These are phyloP conservation scores for Lepidochitona cinerea DNA, from an alignment of 2,888 invertebrate genomes.

Conservation along the genomic window DNA sequence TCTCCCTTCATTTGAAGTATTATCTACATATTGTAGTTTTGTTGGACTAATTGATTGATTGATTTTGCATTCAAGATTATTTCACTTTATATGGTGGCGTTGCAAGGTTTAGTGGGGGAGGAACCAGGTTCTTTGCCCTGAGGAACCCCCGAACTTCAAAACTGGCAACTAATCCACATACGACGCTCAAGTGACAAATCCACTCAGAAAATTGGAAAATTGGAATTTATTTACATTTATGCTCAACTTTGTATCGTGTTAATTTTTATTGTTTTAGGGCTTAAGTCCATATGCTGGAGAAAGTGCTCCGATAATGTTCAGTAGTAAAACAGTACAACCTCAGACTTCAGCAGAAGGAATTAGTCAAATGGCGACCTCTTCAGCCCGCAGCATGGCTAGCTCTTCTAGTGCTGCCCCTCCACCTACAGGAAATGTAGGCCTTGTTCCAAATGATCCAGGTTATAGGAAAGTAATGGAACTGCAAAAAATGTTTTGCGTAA, in stretches of 20 bases:
- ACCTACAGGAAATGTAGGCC: conserved; percentile 1
- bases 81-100: too few species aligned
- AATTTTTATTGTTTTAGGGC: conserved; percentile 14
- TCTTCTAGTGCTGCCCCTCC: conserved; percentile 7
- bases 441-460: conserved; percentile 20
- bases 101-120: too few species aligned
- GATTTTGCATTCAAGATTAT: too few species aligned
- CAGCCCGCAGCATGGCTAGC: not conserved
- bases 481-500: conserved; percentile 34
- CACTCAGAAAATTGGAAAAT: too few species aligned
- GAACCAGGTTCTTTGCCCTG: too few species aligned
- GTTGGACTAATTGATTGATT: too few species aligned
- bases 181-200: too few species aligned
- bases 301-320: conserved; percentile 12
- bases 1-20: too few species aligned
- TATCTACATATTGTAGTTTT: too few species aligned
- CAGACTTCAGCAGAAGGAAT: conserved; percentile 1
- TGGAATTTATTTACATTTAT: too few species aligned
- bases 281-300: conserved; percentile 14
- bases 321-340: not conserved
- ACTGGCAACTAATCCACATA: too few species aligned
- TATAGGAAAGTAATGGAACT: conserved; percentile 34
- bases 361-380: not conserved
- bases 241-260: conserved; percentile 1
- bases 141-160: too few species aligned